phyloP scores from a whole-genome alignment of 2,797 vertebrate genomes.

The Enteromius fasciolatus region DNA sequence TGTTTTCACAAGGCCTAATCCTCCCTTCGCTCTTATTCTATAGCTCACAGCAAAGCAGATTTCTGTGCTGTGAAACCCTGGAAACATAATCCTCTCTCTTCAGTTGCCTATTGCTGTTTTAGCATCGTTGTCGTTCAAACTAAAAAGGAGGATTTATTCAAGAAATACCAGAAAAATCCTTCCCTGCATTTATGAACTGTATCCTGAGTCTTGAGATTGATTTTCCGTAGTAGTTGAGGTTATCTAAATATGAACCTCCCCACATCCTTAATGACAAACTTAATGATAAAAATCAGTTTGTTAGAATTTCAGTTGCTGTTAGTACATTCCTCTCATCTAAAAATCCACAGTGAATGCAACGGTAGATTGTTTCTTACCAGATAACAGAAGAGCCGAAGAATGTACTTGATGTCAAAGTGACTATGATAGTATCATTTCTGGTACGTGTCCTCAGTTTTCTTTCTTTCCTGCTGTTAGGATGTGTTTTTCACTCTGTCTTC shows the following conservation, averaged over 20 bases:
- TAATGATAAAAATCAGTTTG: slow-evolving; percentile 10
- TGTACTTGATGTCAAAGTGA: slow-evolving; percentile 29
- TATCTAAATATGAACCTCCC: slow-evolving; percentile 15
- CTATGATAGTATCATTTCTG: slow-evolving; percentile 40
- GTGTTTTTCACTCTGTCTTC: slow-evolving; percentile 31
- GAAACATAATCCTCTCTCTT: slow-evolving; percentile 52
- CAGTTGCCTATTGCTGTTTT: slow-evolving; percentile 25
- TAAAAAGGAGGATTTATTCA: slow-evolving; percentile 44
- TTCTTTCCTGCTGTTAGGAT: not conserved
- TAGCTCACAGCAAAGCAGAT: slow-evolving; percentile 27
- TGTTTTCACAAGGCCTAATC: slow-evolving; percentile 40
- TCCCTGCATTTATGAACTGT: not conserved
- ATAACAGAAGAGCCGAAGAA: slow-evolving; percentile 25
- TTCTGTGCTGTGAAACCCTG: slow-evolving; percentile 39
- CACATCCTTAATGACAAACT: slow-evolving; percentile 21
- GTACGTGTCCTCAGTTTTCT: slow-evolving; percentile 13
- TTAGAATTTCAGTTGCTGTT: slow-evolving; percentile 11
- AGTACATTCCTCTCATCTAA: slow-evolving; percentile 36
- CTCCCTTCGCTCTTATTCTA: slow-evolving; percentile 35
- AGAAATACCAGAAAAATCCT: slow-evolving; percentile 30
- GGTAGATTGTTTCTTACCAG: not conserved
- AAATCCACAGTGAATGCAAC: slow-evolving; percentile 21
- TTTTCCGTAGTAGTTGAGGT: slow-evolving; percentile 16
- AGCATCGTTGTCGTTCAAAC: slow-evolving; percentile 26
- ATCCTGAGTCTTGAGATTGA: slow-evolving; percentile 17